Base-by-base conservation (phyloP, 2,888 invertebrate species). In the Pyrrhosoma nymphula region DNA sequence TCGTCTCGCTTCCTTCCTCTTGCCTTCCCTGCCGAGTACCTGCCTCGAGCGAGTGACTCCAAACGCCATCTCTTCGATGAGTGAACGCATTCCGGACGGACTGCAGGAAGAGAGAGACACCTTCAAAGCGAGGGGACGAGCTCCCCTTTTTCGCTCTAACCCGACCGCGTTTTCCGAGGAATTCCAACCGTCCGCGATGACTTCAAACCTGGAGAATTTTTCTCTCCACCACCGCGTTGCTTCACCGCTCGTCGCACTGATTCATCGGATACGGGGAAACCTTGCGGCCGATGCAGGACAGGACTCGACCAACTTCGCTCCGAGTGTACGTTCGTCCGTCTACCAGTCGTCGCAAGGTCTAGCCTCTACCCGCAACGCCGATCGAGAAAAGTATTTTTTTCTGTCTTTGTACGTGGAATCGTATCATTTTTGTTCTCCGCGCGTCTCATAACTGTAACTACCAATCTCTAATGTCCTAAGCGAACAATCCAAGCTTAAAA, bases 191-290 rank as follows among this genome's bases (percentile, higher is more conserved):
- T 20, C 18, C 60, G 60, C 60, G 60, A 60, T 82, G 82, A 82
- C 82, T 82, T 30, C 82, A 35, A 69, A 35, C 82, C 30, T 82
- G 35, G 35, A 82, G 82, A 82, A 82, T 82, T 30, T 69, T 82
- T 26, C 35, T 35, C 82, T 35, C n/a, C 2, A 1, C 12, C 60
- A 2, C n/a, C 26, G 30, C 82, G 69, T 82, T 26, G 14, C 82
- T 35, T 35, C 82, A 82, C 35, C 35, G 69, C 69, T 1, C 4
- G 82, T 82, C 82, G 82, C 82, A 35, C 35, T 82, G 82, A 82
- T 82, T 82, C 82, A 82, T 82, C 35, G 82, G 35, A 82, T 82
- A 82, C 82, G 82, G 82, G 82, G 82, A 82, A 82, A 35, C 30
- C 35, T 35, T 18, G 82, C 35, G 35, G 60, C 18, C 60, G 60